phyloP scores from a whole-genome alignment of 2,797 vertebrate genomes.

The Columba guinea region DNA sequence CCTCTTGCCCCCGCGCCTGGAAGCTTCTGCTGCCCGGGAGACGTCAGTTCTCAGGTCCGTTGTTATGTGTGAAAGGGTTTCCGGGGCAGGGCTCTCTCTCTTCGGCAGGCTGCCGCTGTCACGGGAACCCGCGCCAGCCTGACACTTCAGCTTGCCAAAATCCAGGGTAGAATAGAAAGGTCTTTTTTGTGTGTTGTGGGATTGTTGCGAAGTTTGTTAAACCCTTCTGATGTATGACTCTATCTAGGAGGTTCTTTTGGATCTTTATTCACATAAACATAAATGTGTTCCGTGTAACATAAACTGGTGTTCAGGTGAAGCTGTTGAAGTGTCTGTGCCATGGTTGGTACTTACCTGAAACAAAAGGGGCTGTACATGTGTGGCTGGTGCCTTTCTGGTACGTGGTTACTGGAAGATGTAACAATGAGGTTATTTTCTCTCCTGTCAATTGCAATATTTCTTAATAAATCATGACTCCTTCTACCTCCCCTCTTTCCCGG shows the following conservation, averaged over 20 bases:
- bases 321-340: background rate
- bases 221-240: background rate
- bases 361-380: background rate
- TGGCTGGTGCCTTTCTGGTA: background rate
- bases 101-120: background rate
- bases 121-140: background rate
- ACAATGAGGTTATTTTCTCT: background rate
- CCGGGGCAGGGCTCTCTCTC: background rate
- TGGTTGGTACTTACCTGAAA: background rate
- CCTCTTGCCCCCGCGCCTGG: background rate
- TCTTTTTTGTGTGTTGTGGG: background rate
- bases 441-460: background rate
- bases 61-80: background rate
- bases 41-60: background rate
- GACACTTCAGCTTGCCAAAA: background rate
- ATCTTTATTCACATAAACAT: background rate
- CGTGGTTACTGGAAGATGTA: background rate
- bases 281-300: background rate
- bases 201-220: background rate
- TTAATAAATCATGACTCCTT: background rate
- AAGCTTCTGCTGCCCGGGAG: background rate
- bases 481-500: background rate
- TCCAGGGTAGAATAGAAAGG: background rate
- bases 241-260: background rate
- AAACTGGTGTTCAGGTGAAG: background rate